phyloP scores from a whole-genome alignment of 2,888 invertebrate species.

The Athetis lepigone region DNA sequence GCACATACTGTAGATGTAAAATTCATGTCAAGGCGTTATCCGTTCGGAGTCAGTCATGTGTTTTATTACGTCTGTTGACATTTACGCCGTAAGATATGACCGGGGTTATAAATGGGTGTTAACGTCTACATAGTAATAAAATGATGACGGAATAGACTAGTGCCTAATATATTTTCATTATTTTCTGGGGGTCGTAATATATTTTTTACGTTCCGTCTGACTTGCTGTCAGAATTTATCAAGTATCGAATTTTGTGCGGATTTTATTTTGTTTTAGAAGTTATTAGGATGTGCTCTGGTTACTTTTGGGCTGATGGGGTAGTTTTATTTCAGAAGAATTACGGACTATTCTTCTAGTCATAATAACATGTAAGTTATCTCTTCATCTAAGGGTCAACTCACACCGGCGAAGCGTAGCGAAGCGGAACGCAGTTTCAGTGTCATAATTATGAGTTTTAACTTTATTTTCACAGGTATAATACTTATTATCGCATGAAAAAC shows the following conservation, averaged over 20 bases:
- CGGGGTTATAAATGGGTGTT: slow-evolving; percentile 59
- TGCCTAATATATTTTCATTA: slow-evolving; percentile 48
- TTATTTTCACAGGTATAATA: too few species aligned
- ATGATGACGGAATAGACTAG: slow-evolving; percentile 37
- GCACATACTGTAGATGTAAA: slow-evolving; percentile 68
- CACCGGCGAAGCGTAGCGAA: too few species aligned
- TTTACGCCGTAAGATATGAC: slow-evolving; percentile 66
- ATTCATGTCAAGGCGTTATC: slow-evolving; percentile 70
- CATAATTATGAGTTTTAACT: too few species aligned
- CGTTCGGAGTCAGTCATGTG: slow-evolving; percentile 66
- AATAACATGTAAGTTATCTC: too few species aligned
- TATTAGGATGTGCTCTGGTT: neutral
- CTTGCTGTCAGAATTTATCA: slow-evolving; percentile 6
- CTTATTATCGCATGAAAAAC: too few species aligned
- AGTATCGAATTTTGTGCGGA: neutral
- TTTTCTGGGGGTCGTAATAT: slow-evolving; percentile 37
- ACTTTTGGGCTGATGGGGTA: neutral
- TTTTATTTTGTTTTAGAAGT: neutral
- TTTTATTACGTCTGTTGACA: slow-evolving; percentile 78
- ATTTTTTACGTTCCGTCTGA: slow-evolving; percentile 18
- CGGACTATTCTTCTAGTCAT: too few species aligned
- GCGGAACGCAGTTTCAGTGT: too few species aligned
- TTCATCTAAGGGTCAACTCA: too few species aligned
- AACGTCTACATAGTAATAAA: slow-evolving; percentile 59
- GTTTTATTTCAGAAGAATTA: neutral